phyloP scores from a whole-genome alignment of 2,888 invertebrate species.

The Polydesmus complanatus region DNA sequence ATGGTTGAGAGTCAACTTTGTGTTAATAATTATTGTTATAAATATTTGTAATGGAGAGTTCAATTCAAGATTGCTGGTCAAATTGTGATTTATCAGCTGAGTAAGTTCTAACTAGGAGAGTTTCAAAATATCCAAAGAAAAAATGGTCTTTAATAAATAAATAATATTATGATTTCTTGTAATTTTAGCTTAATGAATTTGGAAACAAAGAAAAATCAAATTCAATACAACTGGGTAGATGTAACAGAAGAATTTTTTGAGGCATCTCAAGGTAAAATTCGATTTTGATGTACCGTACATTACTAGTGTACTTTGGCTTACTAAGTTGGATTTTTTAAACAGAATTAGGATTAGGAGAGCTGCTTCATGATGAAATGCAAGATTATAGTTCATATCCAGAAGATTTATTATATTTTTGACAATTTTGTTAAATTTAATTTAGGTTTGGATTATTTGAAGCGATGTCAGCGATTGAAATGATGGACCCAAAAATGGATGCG shows the following conservation, averaged over 20 bases:
- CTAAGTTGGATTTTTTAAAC: slow-evolving; percentile 8
- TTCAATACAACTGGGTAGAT: slow-evolving; percentile 43
- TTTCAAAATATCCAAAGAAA: slow-evolving; percentile 17
- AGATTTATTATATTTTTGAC: neutral
- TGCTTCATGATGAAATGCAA: slow-evolving; percentile 68
- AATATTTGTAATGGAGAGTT: slow-evolving; percentile 17
- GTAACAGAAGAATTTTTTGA: slow-evolving; percentile 49
- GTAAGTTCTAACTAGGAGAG: neutral
- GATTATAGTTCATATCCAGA: neutral
- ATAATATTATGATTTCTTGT: neutral
- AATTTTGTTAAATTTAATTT: neutral
- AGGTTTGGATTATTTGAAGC: slow-evolving; percentile 84
- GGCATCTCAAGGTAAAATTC: slow-evolving; percentile 41
- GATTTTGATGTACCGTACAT: neutral
- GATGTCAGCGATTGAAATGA: slow-evolving; percentile 99
- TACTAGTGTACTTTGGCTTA: neutral
- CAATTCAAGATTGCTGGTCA: slow-evolving; percentile 12
- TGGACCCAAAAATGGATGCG: slow-evolving; percentile 99
- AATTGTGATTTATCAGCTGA: neutral
- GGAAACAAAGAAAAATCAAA: slow-evolving; percentile 21
- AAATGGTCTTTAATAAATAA: slow-evolving; percentile 17
- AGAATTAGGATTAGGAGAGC: slow-evolving; percentile 76
- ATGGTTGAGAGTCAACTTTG: no score
- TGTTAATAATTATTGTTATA: no score
- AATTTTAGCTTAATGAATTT: neutral